Base-by-base conservation (phyloP, 1,140 invertebrate genomes). In the Hyles vespertilio region DNA sequence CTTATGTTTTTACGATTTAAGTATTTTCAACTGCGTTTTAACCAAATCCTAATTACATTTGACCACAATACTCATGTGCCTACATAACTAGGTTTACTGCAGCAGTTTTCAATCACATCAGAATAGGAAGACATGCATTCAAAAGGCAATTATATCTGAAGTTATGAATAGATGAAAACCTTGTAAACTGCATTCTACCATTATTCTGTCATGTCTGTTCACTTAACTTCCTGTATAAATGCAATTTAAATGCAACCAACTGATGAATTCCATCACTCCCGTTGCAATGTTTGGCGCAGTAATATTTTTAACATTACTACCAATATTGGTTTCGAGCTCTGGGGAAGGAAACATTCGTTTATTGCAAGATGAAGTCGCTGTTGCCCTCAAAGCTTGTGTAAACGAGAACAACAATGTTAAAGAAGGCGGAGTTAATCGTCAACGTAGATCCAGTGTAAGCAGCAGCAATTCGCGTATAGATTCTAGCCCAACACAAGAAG, bases 261-360 rank as follows among this genome's bases (percentile, higher is more conserved):
- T 47, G 36, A 5, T 51, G 60, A 58, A 51, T 69, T 71, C 9
- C 32, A 22, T 52, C 22, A 57, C 32, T 61, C 43, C 43, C 32
- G 22, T 47, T 47, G 64, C 66, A 43, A 77, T 78, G 74, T 54
- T 67, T 49, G 52, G 40, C 43, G 36, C 58, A 12, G 45, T 72
- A 32, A 12, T 75, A 51, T 43, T 79, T n/a, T 56, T 81, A 43
- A 7, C 56, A 11, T 5, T 80, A 9, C 45, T 84, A 32, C 69
- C 74, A 7, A 45, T 55, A 22, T 57, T 77, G 7, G 68, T 72
- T 8, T 51, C 52, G 33, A 73, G 70, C 54, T 64, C 72, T 1
- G 74, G 78, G 5, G 76, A 88, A 40, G 85, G 83, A 1, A 88
- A 88, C 50, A 81, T 87, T 43, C 74, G 73, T 40, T 56, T 88